These are phyloP conservation scores for Ceratina australensis DNA, from an alignment of 1,140 invertebrate genomes.

Conservation along the genomic window DNA sequence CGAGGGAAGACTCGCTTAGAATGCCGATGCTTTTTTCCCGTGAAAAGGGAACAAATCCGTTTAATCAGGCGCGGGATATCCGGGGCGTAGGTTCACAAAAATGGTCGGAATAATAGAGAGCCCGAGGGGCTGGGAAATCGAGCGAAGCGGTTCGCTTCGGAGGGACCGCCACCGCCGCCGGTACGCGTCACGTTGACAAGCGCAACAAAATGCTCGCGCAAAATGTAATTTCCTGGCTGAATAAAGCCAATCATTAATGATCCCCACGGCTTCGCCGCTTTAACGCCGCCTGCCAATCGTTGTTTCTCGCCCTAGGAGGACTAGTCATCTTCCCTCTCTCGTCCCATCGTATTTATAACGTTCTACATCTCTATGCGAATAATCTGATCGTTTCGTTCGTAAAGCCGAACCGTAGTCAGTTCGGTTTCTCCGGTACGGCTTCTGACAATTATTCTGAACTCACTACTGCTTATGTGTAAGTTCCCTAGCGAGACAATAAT, in stretches of 20 bases:
- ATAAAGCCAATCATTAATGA: constrained; percentile 34
- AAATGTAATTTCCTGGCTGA: constrained; percentile 33
- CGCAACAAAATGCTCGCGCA: constrained; percentile 9
- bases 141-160: not conserved
- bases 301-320: not conserved
- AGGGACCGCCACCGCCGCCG: too few species aligned
- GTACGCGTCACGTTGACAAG: not conserved
- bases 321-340: too few species aligned
- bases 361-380: too few species aligned
- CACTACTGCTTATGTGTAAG: too few species aligned
- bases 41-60: not conserved
- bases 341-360: too few species aligned
- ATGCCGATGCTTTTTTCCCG: not conserved
- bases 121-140: not conserved
- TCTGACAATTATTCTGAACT: too few species aligned
- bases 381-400: too few species aligned
- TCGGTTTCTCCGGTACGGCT: too few species aligned
- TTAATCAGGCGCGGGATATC: not conserved
- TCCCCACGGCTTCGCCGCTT: not conserved
- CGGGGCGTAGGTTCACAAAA: not conserved
- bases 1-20: too few species aligned
- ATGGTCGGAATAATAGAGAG: not conserved
- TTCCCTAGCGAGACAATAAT: too few species aligned
- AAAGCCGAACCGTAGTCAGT: too few species aligned
- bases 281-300: not conserved